Base-by-base conservation (phyloP, 1,140 invertebrate species). In the Zaprionus taronus region DNA sequence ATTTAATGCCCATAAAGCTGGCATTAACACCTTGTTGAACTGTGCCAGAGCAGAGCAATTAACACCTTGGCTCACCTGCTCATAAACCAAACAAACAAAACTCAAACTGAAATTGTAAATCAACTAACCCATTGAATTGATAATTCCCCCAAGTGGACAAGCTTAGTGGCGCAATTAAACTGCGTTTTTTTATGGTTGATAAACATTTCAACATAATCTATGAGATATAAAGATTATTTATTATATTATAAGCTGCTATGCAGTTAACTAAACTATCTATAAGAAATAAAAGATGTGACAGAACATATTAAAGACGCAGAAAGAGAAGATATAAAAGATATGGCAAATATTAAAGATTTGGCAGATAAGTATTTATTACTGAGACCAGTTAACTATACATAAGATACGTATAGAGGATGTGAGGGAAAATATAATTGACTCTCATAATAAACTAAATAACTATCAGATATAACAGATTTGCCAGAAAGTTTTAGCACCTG, bases 1-100 rank as follows among this genome's bases (percentile, higher is more conserved):
- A 85, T 89, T 90, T 82, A 90, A 90, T 90, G 85, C 69, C 79
- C 85, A 91, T 89, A 85, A 89, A 89, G 41, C 55, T 84, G 79
- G 69, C 79, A 90, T 89, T 89, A 89, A 84, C 84, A 89, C 81
- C 85, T 89, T 89, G 83, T 89, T 84, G 66, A 72, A 63, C 47
- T 66, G 65, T 24, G 72, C 63, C 75, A 58, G 81, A 58, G 84
- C 81, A 89, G 78, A 89, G 84, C 81, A 89, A 85, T 89, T 91
- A 85, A 90, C 85, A 89, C 85, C 60, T 80, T 90, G 69, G 71
- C 64, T 68, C 67, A 74, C 84, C 51, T 84, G 84, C 75, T 44
- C 81, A 77, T 84, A 84, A 89, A 87, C 51, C 47, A 71, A 69
- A 58, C 38, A 47, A 17, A 28, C 5, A 62, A 31, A 41, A 72